Percentiles rank a stretch among this genome's conserved stretches.
These are phyloP conservation scores for Protonemura montana DNA, from an alignment of 2,888 invertebrate species.

Conservation along the genomic window DNA sequence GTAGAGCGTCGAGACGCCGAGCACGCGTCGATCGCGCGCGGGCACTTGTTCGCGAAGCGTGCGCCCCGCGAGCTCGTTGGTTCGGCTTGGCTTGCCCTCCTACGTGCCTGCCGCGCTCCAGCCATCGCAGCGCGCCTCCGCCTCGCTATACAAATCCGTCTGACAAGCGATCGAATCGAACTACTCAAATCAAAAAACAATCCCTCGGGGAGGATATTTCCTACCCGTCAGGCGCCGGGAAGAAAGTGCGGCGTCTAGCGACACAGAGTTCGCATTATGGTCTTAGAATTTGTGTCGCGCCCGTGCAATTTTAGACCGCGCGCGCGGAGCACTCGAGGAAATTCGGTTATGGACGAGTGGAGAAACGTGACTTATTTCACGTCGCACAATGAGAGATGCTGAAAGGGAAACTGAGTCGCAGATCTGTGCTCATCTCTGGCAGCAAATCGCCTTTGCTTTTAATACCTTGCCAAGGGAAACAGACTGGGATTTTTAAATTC, in stretches of 20 bases:
- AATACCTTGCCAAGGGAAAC: neutral
- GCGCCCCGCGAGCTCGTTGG: too few relatives aligned
- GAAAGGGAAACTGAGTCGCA: neutral
- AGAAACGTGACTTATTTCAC: conserved; percentile 17
- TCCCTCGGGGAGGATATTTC: conserved; percentile 14
- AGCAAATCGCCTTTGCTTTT: neutral
- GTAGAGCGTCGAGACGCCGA: neutral
- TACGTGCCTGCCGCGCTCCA: neutral
- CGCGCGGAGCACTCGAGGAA: neutral
- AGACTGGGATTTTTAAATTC: neutral
- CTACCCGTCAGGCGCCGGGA: neutral
- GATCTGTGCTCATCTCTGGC: neutral
- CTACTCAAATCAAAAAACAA: conserved; percentile 37
- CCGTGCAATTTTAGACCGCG: neutral
- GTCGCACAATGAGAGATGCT: neutral
- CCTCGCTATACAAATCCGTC: conserved; percentile 1
- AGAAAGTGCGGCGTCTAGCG: neutral
- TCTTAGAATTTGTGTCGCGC: neutral
- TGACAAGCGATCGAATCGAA: conserved; percentile 33
- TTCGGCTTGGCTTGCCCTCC: too few relatives aligned
- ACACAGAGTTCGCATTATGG: neutral
- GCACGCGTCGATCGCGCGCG: neutral
- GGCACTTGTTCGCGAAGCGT: neutral
- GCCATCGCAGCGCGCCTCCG: neutral
- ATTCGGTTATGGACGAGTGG: conserved; percentile 23